phyloP scores from a whole-genome alignment of 2,888 invertebrate species.

The Elmis aenea region DNA sequence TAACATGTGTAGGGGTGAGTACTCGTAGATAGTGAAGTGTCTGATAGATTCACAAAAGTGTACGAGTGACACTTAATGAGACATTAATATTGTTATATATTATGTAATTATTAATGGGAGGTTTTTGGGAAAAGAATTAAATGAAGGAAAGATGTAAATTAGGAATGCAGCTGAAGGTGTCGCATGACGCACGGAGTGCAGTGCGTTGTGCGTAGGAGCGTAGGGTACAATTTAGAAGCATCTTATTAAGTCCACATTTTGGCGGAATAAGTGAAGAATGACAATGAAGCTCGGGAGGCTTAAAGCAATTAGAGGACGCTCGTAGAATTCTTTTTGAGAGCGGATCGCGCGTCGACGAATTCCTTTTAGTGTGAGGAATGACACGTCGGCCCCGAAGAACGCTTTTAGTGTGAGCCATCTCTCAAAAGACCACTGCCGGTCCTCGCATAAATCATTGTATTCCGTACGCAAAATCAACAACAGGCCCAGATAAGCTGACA shows the following conservation, averaged over 20 bases:
- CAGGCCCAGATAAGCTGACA: slow-evolving; percentile 40
- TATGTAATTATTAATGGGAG: no score
- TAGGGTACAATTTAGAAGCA: slow-evolving; percentile 20
- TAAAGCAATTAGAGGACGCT: slow-evolving; percentile 33
- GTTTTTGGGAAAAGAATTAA: no score
- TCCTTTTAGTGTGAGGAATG: slow-evolving; percentile 29
- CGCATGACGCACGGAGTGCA: no score
- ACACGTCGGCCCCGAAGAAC: slow-evolving; percentile 31
- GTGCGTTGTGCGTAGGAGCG: no score
- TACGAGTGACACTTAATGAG: no score
- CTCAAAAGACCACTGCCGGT: no score
- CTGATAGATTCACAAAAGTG: no score
- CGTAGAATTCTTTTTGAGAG: slow-evolving; percentile 36
- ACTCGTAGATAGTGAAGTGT: no score
- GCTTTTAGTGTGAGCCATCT: slow-evolving; percentile 31
- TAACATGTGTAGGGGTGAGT: no score
- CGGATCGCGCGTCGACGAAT: slow-evolving; percentile 30
- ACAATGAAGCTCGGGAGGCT: slow-evolving; percentile 29
- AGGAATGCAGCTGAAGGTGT: no score
- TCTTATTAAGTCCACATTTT: slow-evolving; percentile 35
- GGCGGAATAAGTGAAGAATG: slow-evolving; percentile 31
- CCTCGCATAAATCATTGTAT: slow-evolving; percentile 32
- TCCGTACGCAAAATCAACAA: slow-evolving; percentile 40
- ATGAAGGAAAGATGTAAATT: no score
- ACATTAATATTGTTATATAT: no score